A percentile compares a stretch with the other conserved stretches of the same genome.
These are phyloP conservation scores for Dicerorhinus sumatrensis DNA, from an alignment of 2,113 vertebrate genomes.

Conservation along the genomic window DNA sequence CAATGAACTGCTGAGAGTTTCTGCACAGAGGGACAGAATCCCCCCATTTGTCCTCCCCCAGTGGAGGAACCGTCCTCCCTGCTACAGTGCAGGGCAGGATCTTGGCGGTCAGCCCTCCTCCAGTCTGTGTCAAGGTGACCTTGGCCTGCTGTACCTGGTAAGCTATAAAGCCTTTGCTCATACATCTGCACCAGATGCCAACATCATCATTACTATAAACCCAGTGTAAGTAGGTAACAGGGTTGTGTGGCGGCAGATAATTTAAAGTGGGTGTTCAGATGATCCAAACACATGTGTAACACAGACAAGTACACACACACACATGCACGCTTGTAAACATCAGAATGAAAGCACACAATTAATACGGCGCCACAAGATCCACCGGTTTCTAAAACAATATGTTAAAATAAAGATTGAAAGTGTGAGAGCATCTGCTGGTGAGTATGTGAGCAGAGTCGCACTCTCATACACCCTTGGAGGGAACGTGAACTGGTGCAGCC, in stretches of 20 bases:
- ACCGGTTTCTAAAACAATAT: not conserved
- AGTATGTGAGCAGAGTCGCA: not conserved
- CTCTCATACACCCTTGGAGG: accelerated
- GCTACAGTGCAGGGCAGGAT: accelerated
- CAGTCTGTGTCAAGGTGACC: not conserved
- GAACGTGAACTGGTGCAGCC: accelerated
- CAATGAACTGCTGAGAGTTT: not conserved
- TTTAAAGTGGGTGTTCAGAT: not conserved
- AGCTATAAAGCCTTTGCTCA: not conserved
- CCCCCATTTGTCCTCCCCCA: accelerated
- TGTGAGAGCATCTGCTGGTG: accelerated
- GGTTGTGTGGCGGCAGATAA: accelerated
- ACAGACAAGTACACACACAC: accelerated
- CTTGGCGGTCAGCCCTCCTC: accelerated
- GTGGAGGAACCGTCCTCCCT: accelerated
- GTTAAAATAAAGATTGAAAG: not conserved
- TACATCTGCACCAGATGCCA: not conserved
- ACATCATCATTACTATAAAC: accelerated
- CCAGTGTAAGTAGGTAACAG: not conserved
- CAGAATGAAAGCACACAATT: not conserved
- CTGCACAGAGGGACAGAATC: no score
- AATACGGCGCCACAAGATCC: accelerated
- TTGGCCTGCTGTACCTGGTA: accelerated
- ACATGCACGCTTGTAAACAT: not conserved
- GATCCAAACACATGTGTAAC: no score